phyloP scores from a whole-genome alignment of 92 coral and sea anemone species.

The Chrysogorgia sp. region DNA sequence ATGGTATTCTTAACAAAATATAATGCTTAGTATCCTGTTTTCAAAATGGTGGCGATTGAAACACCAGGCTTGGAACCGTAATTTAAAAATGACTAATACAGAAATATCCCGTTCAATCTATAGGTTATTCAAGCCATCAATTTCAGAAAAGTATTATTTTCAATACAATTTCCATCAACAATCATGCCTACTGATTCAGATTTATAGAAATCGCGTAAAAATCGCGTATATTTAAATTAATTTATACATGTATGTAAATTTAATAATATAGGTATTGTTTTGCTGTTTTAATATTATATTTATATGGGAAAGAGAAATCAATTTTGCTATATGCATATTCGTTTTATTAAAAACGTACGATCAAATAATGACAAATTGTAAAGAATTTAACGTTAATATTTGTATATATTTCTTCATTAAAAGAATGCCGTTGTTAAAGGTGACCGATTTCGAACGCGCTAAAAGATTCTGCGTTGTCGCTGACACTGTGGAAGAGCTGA shows the following conservation, averaged over 20 bases:
- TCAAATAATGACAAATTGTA: constrained; percentile 1
- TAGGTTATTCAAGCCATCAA: too few species aligned
- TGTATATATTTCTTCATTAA: constrained; percentile 3
- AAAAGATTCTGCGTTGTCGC: constrained; percentile 21
- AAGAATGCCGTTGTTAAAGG: constrained; percentile 25
- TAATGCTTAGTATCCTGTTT: too few species aligned
- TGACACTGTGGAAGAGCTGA: constrained; percentile 13
- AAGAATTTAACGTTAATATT: constrained; percentile 18
- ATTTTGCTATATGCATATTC: background rate
- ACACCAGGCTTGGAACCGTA: too few species aligned
- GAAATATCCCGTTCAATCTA: too few species aligned
- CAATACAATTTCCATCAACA: too few species aligned
- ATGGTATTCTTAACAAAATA: too few species aligned
- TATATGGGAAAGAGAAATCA: background rate
- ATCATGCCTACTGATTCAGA: too few species aligned
- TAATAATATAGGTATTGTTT: constrained; percentile 23
- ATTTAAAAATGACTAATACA: too few species aligned
- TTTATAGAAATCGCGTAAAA: too few species aligned
- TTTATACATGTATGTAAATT: constrained; percentile 6
- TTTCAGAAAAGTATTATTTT: too few species aligned
- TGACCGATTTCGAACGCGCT: constrained; percentile 9
- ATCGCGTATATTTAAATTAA: too few species aligned
- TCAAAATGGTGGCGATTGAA: too few species aligned
- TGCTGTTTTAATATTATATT: background rate
- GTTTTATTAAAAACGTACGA: constrained; percentile 7